Percentiles rank a stretch among this genome's conserved stretches.
Conservation (phyloP, 1,140 invertebrate species). For the Bradysia coprophila region DNA sequence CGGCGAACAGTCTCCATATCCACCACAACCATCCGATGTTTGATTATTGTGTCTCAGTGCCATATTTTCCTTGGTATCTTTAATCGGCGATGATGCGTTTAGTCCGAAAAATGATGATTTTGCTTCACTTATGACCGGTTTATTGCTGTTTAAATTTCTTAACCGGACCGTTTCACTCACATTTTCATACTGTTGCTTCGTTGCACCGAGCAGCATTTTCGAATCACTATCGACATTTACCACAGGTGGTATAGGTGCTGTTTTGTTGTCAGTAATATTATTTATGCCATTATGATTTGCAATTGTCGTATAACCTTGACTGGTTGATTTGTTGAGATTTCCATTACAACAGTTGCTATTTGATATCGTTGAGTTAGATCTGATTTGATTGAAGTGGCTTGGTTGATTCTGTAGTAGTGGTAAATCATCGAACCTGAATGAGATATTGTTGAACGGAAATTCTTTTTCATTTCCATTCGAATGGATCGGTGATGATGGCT, state of each 20-base stretch:
- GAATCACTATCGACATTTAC: slow-evolving; percentile 1
- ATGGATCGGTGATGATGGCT: background rate
- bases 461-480: slow-evolving; percentile 5
- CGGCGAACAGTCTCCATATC: no score
- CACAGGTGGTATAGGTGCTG: no score
- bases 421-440: slow-evolving; percentile 7
- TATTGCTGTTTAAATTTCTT: slow-evolving; percentile 8
- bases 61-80: no score
- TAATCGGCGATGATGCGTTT: slow-evolving; percentile 10
- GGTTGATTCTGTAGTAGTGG: background rate
- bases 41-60: no score
- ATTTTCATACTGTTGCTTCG: slow-evolving; percentile 7
- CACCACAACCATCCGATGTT: no score
- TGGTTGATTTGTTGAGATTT: slow-evolving; percentile 4
- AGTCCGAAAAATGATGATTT: slow-evolving; percentile 23
- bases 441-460: slow-evolving; percentile 6
- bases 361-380: slow-evolving; percentile 3
- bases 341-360: slow-evolving; percentile 2
- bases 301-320: background rate
- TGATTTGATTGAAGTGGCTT: slow-evolving; percentile 2
- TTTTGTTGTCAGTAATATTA: slow-evolving; percentile 1
- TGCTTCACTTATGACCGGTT: slow-evolving; percentile 9
- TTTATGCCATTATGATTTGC: background rate
- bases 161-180: slow-evolving; percentile 17
- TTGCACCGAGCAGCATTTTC: slow-evolving; percentile 7